A percentile compares a stretch with the other conserved stretches of the same genome.
Evolutionary conservation across 2,888 invertebrate species (phyloP).

Genomic region (Melanostoma mellinum): DNA sequence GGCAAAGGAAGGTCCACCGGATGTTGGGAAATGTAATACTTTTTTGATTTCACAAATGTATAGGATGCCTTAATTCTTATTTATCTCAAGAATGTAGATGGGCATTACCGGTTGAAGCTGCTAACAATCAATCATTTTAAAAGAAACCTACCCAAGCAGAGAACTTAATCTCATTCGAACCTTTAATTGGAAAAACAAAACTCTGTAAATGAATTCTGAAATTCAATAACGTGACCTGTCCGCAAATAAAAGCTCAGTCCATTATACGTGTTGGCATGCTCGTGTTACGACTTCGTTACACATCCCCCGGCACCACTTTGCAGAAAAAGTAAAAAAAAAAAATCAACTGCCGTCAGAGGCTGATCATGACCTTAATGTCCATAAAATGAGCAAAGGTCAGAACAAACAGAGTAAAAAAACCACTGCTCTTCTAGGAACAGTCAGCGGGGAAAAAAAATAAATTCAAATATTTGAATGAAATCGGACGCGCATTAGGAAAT

Average conservation of each 20-base stretch:
- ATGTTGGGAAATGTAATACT: no score
- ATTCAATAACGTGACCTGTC: slow-evolving; percentile 9
- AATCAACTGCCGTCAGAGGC: not conserved
- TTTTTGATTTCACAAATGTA: no score
- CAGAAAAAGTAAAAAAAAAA: not conserved
- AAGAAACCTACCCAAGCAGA: not conserved
- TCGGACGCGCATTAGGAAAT: slow-evolving; percentile 60
- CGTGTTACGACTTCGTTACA: slow-evolving; percentile 8
- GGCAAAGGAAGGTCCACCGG: no score
- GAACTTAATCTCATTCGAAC: not conserved
- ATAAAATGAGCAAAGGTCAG: slow-evolving; percentile 25
- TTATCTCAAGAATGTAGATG: no score
- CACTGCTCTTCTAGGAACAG: not conserved
- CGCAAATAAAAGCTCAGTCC: slow-evolving; percentile 13
- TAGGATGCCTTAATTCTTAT: no score
- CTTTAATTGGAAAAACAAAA: slow-evolving; percentile 4
- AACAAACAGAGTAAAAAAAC: slow-evolving; percentile 8
- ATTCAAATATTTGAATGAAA: slow-evolving; percentile 48
- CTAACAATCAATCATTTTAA: not conserved
- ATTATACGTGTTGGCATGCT: slow-evolving; percentile 14
- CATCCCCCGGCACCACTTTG: not conserved
- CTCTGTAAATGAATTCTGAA: not conserved
- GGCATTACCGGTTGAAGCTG: not conserved
- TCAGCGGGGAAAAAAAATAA: slow-evolving; percentile 12
- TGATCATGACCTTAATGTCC: slow-evolving; percentile 19